Evolutionary conservation across 2,113 vertebrate species (phyloP), one percentile per base, ranked within the genome.

Genomic region (Myotis yumanensis): DNA sequence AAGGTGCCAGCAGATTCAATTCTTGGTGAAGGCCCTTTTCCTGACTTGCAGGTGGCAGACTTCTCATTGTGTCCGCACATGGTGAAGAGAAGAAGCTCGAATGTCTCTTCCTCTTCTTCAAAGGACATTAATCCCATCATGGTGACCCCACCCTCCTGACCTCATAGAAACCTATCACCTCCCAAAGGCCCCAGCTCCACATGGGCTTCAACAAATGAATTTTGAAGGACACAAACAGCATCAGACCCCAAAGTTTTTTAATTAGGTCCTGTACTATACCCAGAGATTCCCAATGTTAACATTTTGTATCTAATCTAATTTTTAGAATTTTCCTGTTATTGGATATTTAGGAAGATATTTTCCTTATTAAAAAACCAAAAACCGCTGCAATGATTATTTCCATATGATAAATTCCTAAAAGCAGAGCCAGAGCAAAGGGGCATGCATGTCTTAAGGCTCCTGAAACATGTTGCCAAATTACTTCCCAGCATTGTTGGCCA

Each of bases 321-420:
- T 90, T 93, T 76, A 2, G 18, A 64, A 90, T 62, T 84, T 73
- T 12, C 54, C 16, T 62, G 4, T 83, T 79, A 18, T 22, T 89
- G 17, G 28, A 30, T 68, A 73, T 54, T 80, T 79, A 82, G 46
- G 37, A 57, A 86, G 32, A 88, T 64, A 59, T 79, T 66, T 83
- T 83, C 52, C 11, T 22, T 64, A 40, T 40, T 80, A n/a, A 48
- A 32, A 76, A 48, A 14, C 48, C 14, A 17, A 79, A 92, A 77
- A 86, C 79, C 57, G 25, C 51, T 89, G 43, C 37, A 86, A 46
- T 82, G 46, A 83, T 90, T 86, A 86, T 82, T 90, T 87, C 75
- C 85, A 40, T 83, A 32, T 51, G 69, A 87, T 57, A 79, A 72
- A 83, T 59, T 51, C 69, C 52, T 87, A 77, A 87, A 71, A 40